These are phyloP conservation scores for Hyperoplus lanceolatus DNA, from an alignment of 2,797 vertebrate species.

Conservation along the genomic window DNA sequence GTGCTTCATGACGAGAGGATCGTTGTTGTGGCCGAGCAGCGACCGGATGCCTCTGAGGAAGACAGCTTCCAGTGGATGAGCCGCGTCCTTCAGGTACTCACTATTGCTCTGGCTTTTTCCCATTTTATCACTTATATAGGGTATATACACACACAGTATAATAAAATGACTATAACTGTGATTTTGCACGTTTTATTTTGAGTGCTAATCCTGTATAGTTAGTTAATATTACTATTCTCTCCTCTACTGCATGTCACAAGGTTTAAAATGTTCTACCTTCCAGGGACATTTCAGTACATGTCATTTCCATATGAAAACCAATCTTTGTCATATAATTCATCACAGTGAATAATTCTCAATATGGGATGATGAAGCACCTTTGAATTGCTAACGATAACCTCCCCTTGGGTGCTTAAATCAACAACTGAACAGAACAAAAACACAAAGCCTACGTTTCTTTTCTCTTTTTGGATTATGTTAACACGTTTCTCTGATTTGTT, in stretches of 20 bases:
- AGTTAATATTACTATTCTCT: not conserved
- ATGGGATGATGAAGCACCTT: not conserved
- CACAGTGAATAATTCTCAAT: not conserved
- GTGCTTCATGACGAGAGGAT: slow-evolving; percentile 96
- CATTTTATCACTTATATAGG: not conserved
- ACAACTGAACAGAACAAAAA: not conserved
- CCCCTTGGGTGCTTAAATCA: not conserved
- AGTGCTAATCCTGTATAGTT: not conserved
- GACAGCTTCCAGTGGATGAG: slow-evolving; percentile 99
- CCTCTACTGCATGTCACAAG: not conserved
- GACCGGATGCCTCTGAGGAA: slow-evolving; percentile 96
- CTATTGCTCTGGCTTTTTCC: not conserved
- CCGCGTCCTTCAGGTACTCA: slow-evolving; percentile 92
- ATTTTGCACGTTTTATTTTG: not conserved
- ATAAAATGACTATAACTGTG: not conserved
- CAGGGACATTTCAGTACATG: not conserved
- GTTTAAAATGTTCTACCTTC: slow-evolving; percentile 5
- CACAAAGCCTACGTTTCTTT: not conserved
- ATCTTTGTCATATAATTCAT: slow-evolving; percentile 1
- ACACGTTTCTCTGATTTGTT: not conserved
- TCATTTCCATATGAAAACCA: not conserved
- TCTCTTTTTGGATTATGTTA: not conserved
- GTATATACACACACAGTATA: not conserved
- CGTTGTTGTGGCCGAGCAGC: slow-evolving; percentile 96
- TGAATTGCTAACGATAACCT: not conserved